Percentiles rank a stretch among this genome's conserved stretches.
These are phyloP conservation scores for Hippopotamus amphibius DNA, from an alignment of 2,113 vertebrate species.

Conservation along the genomic window DNA sequence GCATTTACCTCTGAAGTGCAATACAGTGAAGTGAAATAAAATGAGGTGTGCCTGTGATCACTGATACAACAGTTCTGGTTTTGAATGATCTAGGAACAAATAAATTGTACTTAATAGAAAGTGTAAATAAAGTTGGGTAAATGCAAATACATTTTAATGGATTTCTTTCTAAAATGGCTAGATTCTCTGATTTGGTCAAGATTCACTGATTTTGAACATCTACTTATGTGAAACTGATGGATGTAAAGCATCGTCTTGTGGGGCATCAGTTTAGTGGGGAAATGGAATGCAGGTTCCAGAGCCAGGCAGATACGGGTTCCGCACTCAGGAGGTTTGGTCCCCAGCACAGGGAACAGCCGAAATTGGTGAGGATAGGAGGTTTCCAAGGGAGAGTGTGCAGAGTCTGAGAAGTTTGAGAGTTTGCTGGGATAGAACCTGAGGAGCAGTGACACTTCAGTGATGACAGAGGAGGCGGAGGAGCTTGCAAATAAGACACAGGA, in stretches of 20 bases:
- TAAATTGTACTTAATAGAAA: neutral
- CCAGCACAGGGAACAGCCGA: rapidly evolving
- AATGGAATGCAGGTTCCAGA: rapidly evolving
- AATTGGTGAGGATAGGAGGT: neutral
- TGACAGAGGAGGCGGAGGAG: neutral
- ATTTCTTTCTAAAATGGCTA: neutral
- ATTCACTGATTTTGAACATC: neutral
- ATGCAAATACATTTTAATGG: neutral
- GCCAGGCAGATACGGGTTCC: neutral
- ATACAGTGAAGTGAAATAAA: neutral
- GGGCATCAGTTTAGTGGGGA: neutral
- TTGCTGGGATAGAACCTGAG: neutral
- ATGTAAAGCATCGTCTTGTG: neutral
- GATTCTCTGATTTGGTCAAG: neutral
- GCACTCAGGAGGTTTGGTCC: neutral
- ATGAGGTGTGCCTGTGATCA: neutral
- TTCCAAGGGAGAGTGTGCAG: neutral
- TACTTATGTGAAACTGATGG: neutral
- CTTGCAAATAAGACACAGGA: neutral
- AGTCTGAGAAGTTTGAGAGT: neutral
- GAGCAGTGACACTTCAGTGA: neutral
- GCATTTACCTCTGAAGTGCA: neutral
- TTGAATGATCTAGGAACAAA: neutral
- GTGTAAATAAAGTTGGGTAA: neutral
- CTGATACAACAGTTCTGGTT: neutral